Conservation (phyloP, 2,113 vertebrate genomes). For the Puntigrus tetrazona region DNA sequence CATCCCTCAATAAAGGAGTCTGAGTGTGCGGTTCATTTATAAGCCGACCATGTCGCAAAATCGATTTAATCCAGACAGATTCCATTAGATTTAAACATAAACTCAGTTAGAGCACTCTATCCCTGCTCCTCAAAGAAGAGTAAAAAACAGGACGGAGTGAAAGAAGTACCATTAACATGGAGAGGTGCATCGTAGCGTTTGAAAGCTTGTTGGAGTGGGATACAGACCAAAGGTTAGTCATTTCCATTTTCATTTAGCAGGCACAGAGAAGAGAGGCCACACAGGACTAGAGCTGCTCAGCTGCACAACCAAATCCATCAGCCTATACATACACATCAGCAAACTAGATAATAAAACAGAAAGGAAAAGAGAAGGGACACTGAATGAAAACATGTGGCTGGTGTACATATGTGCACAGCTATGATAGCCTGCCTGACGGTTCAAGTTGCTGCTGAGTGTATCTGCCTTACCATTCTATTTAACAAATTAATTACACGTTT, state of each 20-base stretch:
- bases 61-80: constrained; percentile 66
- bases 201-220: constrained; percentile 53
- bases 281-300: constrained; percentile 25
- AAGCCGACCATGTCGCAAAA: constrained; percentile 59
- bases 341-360: constrained; percentile 31
- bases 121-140: constrained; percentile 50
- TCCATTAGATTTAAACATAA: constrained; percentile 69
- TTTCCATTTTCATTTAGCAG: constrained; percentile 62
- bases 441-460: neutral
- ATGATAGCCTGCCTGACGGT: neutral
- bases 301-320: constrained; percentile 5
- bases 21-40: constrained; percentile 63
- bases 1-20: constrained; percentile 36
- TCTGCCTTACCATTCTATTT: neutral
- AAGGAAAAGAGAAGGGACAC: constrained; percentile 58
- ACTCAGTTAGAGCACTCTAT: constrained; percentile 64
- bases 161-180: constrained; percentile 63
- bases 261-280: constrained; percentile 52
- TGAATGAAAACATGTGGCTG: neutral
- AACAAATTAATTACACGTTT: neutral
- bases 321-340: constrained; percentile 14
- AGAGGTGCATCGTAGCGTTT: constrained; percentile 59
- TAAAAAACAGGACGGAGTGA: constrained; percentile 63
- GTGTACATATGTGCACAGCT: neutral
- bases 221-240: constrained; percentile 59